Evolutionary conservation across 1,140 invertebrate species (phyloP).

Genomic region (Apis laboriosa): DNA sequence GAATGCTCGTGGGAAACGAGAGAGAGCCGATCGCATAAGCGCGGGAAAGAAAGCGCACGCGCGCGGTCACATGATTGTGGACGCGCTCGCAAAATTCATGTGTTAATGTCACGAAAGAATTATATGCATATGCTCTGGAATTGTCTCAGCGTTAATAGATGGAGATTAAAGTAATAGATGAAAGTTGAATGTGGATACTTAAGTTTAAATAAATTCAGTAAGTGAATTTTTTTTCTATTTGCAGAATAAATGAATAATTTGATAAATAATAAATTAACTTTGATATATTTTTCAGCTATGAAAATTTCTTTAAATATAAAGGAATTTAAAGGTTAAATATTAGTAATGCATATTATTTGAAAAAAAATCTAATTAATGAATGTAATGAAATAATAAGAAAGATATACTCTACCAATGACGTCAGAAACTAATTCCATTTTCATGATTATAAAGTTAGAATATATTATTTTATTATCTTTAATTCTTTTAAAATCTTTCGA

Average conservation of each 20-base stretch:
- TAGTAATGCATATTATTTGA: too few species aligned
- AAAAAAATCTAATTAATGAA: too few species aligned
- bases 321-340: too few species aligned
- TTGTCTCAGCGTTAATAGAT: neutral
- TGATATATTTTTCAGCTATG: neutral
- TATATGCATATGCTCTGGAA: neutral
- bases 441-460: neutral
- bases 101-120: neutral
- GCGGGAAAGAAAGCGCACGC: slow-evolving; percentile 49
- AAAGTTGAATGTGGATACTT: neutral
- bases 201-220: neutral
- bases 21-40: slow-evolving; percentile 40
- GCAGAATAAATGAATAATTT: neutral
- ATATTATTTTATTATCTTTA: neutral
- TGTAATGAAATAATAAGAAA: too few species aligned
- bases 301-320: neutral
- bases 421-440: neutral
- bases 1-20: slow-evolving; percentile 70
- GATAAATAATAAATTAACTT: neutral
- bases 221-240: too few species aligned
- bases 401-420: neutral
- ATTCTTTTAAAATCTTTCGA: neutral
- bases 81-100: too few species aligned
- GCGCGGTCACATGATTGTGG: neutral
- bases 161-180: too few species aligned